phyloP scores from a whole-genome alignment of 1,140 invertebrate genomes.

The Lineus longissimus region DNA sequence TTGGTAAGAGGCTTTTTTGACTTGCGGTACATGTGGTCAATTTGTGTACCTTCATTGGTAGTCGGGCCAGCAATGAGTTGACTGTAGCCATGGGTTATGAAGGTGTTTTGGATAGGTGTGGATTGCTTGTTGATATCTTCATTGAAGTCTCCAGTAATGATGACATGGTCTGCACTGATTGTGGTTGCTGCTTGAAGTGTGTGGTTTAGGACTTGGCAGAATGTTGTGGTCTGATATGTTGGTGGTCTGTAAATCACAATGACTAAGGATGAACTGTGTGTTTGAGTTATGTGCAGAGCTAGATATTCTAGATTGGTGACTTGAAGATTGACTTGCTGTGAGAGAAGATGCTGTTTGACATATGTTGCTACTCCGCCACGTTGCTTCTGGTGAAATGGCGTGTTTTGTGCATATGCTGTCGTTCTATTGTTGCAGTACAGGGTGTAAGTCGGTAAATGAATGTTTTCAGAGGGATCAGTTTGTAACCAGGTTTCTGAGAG shows the following conservation, averaged over 20 bases:
- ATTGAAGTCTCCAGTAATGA: constrained; percentile 20
- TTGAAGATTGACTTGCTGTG: background rate
- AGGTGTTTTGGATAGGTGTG: background rate
- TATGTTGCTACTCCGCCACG: background rate
- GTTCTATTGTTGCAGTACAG: background rate
- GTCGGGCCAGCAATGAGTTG: constrained; percentile 8
- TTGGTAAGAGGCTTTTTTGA: background rate
- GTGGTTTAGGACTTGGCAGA: background rate
- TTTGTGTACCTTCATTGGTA: constrained; percentile 4
- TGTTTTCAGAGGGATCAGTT: constrained; percentile 3
- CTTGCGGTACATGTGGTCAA: constrained; percentile 13
- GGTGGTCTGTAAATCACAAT: constrained; percentile 16
- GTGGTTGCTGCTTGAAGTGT: background rate
- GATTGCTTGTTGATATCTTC: background rate
- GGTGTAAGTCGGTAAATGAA: background rate
- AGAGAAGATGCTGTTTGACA: background rate
- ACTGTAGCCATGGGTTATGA: constrained; percentile 6
- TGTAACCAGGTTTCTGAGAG: background rate
- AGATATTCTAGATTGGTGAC: constrained; percentile 3
- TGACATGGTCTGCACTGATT: background rate
- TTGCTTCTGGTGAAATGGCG: background rate
- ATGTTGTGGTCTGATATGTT: background rate
- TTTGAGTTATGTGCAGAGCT: no score
- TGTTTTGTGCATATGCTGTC: no score
- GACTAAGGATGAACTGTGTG: no score